Conservation (phyloP, 2,888 invertebrate genomes). For the Mythimna vitellina region DNA sequence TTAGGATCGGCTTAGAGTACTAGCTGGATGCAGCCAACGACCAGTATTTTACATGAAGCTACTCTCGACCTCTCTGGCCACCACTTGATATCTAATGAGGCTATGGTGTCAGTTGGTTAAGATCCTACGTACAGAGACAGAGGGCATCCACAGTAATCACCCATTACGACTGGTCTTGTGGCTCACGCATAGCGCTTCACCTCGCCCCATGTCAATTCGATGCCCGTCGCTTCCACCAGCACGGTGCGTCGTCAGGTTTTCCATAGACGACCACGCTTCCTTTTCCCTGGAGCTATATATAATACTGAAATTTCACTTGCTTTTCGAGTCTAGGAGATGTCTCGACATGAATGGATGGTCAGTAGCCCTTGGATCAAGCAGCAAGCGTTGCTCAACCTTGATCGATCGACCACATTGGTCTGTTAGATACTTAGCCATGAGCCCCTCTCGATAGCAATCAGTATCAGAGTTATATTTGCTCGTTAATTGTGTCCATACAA, state of each 20-base stretch:
- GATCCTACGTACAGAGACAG: too few relatives aligned
- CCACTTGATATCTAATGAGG: too few relatives aligned
- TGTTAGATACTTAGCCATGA: slow-evolving; percentile 26
- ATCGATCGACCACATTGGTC: background rate
- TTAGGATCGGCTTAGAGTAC: background rate
- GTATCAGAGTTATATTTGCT: slow-evolving; percentile 64
- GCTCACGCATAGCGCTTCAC: too few relatives aligned
- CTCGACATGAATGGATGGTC: background rate
- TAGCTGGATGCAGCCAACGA: background rate
- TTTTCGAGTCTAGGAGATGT: background rate
- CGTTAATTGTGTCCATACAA: slow-evolving; percentile 73
- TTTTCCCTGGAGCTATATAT: too few relatives aligned
- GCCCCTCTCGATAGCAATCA: slow-evolving; percentile 43
- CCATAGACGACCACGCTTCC: too few relatives aligned
- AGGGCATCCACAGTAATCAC: too few relatives aligned
- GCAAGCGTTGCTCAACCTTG: slow-evolving; percentile 24
- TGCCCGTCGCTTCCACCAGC: too few relatives aligned
- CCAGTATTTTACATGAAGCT: background rate
- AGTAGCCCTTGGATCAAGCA: background rate
- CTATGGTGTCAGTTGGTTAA: background rate
- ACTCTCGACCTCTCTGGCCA: background rate
- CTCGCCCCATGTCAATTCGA: too few relatives aligned
- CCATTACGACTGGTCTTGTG: too few relatives aligned
- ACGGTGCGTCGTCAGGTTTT: too few relatives aligned
- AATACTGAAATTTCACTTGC: background rate